These are phyloP conservation scores for Papilio gigon DNA, from an alignment of 2,888 invertebrate genomes.

Conservation along the genomic window DNA sequence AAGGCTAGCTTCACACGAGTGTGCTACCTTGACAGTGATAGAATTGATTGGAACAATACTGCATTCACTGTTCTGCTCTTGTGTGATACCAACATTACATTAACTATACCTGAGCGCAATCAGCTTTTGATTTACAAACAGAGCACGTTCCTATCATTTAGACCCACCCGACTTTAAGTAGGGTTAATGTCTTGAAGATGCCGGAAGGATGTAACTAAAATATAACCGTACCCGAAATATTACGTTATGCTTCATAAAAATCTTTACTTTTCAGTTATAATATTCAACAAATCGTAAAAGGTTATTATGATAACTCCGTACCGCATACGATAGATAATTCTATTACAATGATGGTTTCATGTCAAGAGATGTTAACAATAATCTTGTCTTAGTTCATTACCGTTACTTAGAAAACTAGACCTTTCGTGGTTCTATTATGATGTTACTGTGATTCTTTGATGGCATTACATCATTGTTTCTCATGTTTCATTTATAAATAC, in stretches of 20 bases:
- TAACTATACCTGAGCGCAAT: slow-evolving; percentile 16
- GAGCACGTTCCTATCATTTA: slow-evolving; percentile 35
- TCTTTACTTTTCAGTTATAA: slow-evolving; percentile 3
- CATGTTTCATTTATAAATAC: too few relatives aligned
- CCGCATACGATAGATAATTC: too few relatives aligned
- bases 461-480: too few relatives aligned
- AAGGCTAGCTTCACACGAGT: background rate
- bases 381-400: background rate
- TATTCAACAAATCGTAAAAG: background rate
- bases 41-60: too few relatives aligned
- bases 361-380: background rate
- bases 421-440: too few relatives aligned
- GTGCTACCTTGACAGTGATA: background rate
- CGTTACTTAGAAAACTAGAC: background rate
- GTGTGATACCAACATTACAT: background rate
- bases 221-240: slow-evolving; percentile 18
- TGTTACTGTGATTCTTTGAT: too few relatives aligned
- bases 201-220: slow-evolving; percentile 22
- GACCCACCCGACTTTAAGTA: slow-evolving; percentile 34
- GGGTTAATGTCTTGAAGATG: slow-evolving; percentile 35
- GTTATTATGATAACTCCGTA: background rate
- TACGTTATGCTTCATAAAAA: background rate
- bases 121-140: slow-evolving; percentile 39
- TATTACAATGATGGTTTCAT: background rate
- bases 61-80: background rate